Evolutionary conservation across 2,113 vertebrate species (phyloP).

Genomic region (Notechis scutatus): DNA sequence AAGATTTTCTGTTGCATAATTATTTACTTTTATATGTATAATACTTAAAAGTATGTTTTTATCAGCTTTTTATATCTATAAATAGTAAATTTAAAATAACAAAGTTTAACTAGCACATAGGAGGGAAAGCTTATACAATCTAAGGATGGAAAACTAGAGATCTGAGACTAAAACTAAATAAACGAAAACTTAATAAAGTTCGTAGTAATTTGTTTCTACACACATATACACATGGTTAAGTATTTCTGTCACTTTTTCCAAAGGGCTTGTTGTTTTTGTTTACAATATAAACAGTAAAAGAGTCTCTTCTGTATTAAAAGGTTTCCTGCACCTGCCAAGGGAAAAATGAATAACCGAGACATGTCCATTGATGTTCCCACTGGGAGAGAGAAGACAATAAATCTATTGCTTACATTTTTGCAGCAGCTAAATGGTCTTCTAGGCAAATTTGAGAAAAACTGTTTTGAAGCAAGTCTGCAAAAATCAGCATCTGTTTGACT

Average conservation of each 20-base stretch:
- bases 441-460: neutral
- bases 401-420: neutral
- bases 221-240: neutral
- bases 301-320: neutral
- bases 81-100: neutral
- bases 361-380: neutral
- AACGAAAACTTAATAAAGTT: too few relatives aligned
- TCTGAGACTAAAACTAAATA: neutral
- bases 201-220: neutral
- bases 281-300: neutral
- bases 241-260: neutral
- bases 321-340: neutral
- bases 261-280: neutral
- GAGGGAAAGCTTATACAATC: neutral
- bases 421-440: neutral
- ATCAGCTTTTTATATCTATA: neutral
- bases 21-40: neutral
- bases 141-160: neutral
- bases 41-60: neutral
- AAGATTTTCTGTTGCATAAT: neutral
- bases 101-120: neutral
- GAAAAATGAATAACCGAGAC: neutral
- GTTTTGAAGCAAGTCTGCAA: neutral
- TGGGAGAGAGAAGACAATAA: neutral
- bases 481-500: slow-evolving; percentile 7